Evolutionary conservation across 2,113 vertebrate species (phyloP).

Genomic region (Helogale parvula): DNA sequence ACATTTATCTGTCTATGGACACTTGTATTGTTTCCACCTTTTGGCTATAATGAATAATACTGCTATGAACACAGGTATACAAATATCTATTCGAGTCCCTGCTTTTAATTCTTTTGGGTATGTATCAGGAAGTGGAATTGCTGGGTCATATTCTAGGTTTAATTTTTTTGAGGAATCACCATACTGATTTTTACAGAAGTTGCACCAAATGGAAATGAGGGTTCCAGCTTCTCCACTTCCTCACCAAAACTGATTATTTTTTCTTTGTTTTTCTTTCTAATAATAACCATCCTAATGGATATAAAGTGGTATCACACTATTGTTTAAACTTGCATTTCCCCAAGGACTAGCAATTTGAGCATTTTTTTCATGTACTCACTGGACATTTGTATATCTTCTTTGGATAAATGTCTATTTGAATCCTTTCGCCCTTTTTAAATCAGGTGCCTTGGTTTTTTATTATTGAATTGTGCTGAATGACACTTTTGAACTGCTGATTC

Average conservation of each 20-base stretch:
- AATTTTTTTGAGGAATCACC: background rate
- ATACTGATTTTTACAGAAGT: background rate
- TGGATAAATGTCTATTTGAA: background rate
- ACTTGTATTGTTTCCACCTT: background rate
- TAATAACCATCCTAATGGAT: background rate
- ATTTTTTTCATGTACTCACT: constrained; percentile 1
- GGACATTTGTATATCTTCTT: constrained; percentile 11
- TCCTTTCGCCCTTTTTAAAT: background rate
- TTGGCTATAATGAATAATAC: background rate
- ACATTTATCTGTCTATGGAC: background rate
- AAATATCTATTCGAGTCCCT: background rate
- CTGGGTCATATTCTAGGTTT: background rate
- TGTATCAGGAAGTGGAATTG: background rate
- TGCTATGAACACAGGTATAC: background rate
- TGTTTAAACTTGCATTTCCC: constrained; percentile 7
- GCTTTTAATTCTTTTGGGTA: background rate
- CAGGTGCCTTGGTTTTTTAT: background rate
- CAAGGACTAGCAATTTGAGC: background rate
- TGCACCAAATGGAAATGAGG: background rate
- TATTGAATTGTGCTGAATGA: constrained; percentile 5
- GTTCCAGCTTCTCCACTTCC: background rate
- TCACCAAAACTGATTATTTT: background rate
- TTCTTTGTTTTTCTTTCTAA: background rate
- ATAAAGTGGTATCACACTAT: background rate
- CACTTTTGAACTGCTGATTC: constrained; percentile 30